Evolutionary conservation across 2,113 vertebrate genomes (phyloP).

Genomic region (Loxodonta africana): DNA sequence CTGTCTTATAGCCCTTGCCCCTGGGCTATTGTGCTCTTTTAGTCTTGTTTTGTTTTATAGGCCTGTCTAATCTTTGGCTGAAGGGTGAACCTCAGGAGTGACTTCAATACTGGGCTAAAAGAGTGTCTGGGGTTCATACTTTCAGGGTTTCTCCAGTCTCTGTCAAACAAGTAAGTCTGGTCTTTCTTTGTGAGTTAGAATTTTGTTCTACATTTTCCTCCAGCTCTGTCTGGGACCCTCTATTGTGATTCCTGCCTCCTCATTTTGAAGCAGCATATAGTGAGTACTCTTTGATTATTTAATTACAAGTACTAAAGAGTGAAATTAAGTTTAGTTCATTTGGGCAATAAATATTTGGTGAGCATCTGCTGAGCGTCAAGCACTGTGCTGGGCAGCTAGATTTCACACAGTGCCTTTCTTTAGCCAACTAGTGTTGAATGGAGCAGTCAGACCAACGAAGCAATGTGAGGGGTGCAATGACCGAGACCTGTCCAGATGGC

Average conservation of each 20-base stretch:
- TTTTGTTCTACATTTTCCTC: no score
- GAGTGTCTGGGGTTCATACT: no score
- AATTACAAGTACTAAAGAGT: constrained; percentile 40
- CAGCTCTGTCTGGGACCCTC: no score
- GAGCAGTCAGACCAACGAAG: neutral
- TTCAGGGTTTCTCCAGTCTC: no score
- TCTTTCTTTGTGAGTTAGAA: no score
- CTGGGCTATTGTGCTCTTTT: no score
- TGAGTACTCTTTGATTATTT: constrained; percentile 57
- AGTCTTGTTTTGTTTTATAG: no score
- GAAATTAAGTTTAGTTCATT: constrained; percentile 19
- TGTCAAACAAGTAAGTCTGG: no score
- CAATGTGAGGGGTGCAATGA: neutral
- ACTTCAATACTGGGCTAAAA: no score
- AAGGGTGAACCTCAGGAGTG: no score
- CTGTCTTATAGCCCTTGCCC: no score
- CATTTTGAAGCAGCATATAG: constrained; percentile 40
- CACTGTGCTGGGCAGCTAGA: neutral
- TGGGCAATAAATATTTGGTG: neutral
- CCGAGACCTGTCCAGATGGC: neutral
- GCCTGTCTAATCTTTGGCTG: no score
- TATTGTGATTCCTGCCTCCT: neutral
- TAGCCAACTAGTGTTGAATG: neutral
- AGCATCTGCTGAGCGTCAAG: neutral
- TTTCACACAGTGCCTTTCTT: neutral